phyloP scores from a whole-genome alignment of 2,797 vertebrate genomes.

The Neosalanx taihuensis region DNA sequence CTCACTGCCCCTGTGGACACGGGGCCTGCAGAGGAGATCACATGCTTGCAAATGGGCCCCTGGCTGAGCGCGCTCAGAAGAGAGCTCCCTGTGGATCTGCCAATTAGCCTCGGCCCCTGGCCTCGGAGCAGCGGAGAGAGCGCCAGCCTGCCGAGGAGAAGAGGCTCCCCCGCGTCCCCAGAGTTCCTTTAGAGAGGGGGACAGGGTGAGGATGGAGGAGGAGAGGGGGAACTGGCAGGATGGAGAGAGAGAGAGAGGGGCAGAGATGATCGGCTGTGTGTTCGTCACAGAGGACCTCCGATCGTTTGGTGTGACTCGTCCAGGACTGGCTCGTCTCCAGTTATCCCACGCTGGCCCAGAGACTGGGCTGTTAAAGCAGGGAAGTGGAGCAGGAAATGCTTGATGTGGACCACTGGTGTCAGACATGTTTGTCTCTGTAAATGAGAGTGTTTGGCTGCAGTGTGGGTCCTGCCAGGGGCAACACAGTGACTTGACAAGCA shows the following conservation, averaged over 20 bases:
- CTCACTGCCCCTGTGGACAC: slow-evolving; percentile 3
- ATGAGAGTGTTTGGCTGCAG: slow-evolving; percentile 3
- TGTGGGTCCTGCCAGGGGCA: not conserved
- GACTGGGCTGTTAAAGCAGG: not conserved
- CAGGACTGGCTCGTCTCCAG: slow-evolving; percentile 17
- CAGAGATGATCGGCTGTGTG: slow-evolving; percentile 61
- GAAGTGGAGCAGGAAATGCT: slow-evolving; percentile 1
- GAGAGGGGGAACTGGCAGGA: slow-evolving; percentile 12
- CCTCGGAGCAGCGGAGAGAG: slow-evolving; percentile 48
- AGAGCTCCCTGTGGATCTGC: slow-evolving; percentile 68
- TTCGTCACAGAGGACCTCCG: slow-evolving; percentile 54
- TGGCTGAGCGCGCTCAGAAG: slow-evolving; percentile 38
- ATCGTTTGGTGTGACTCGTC: slow-evolving; percentile 53
- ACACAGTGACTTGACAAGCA: not conserved
- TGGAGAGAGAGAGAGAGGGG: slow-evolving; percentile 33
- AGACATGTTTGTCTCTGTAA: slow-evolving; percentile 15
- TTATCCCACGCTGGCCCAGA: slow-evolving; percentile 7
- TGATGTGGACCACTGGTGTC: slow-evolving; percentile 10
- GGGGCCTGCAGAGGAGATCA: slow-evolving; percentile 50
- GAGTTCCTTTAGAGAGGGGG: slow-evolving; percentile 60
- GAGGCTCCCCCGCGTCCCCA: slow-evolving; percentile 52
- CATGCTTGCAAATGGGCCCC: slow-evolving; percentile 62
- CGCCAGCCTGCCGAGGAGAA: slow-evolving; percentile 35
- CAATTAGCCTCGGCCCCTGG: slow-evolving; percentile 68
- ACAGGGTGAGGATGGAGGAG: slow-evolving; percentile 59